Base-by-base conservation (phyloP, 2,113 vertebrate genomes). In the Galemys pyrenaicus region DNA sequence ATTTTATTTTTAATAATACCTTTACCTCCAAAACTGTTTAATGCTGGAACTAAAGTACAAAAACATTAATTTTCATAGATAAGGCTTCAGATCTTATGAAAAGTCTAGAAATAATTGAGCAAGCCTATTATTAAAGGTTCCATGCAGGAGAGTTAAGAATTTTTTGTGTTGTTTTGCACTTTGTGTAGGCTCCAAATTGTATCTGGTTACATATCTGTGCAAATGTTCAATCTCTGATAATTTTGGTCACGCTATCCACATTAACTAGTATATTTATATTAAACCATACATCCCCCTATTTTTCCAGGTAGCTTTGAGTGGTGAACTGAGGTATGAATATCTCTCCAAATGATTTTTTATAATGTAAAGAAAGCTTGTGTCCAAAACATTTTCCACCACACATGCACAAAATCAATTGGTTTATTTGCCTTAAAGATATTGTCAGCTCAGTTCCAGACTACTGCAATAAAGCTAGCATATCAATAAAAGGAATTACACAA, bases 21-120 rank as follows among this genome's bases (percentile, higher is more conserved):
- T 93, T 46, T 89, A 62, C 28, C 67, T n/a, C 60, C 80, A 10
- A 84, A 19, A 77, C 73, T 94, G 8, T 78, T 94, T 87, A 94
- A 94, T 81, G 70, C 97, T 88, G 28, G 94, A 92, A 83, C n/a
- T 54, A 39, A 73, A 89, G n/a, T 85, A 39, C 54, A 51, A 85
- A 79, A 44, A 93, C 51, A 87, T 79, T 20, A 0, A 68, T 74
- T 19, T 11, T 92, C 46, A 89, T 28, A 75, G 74, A 46, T 51
- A 93, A 94, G 39, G 74, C 9, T 41, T 89, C 9, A 44, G 65
- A 67, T 17, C 35, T 79, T 46, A 41, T 37, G 24, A 90, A 73
- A 96, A 88, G 12, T 30, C 94, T 37, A 85, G 67, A 84, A 17
- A 81, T 32, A 84, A 54, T 83, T 11, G 79, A 56, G 75, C 84